Percentiles rank a stretch among this genome's conserved stretches.
phyloP scores from a whole-genome alignment of 2,113 vertebrate species.

The Scolopax mira region DNA sequence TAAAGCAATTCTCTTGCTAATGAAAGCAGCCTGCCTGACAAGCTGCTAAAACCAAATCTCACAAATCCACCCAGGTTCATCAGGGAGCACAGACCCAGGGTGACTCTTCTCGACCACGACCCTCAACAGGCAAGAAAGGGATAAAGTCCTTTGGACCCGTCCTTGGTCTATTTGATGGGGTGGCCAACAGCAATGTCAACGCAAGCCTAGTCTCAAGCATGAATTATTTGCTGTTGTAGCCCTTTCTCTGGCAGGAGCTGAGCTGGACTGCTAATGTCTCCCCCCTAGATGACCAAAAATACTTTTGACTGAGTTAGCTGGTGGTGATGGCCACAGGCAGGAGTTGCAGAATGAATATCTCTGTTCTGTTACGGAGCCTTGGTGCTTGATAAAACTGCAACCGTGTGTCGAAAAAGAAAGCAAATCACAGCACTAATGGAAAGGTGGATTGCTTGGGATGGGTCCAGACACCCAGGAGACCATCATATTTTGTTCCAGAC shows the following conservation, averaged over 20 bases:
- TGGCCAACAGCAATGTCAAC: not conserved
- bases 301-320: not conserved
- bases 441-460: not conserved
- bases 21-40: not conserved
- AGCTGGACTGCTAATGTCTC: not conserved
- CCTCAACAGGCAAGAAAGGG: not conserved
- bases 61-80: not conserved
- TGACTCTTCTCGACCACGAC: not conserved
- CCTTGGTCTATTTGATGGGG: not conserved
- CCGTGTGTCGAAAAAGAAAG: not conserved
- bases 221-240: not conserved
- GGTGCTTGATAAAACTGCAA: not conserved
- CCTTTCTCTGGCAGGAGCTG: not conserved
- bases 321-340: not conserved
- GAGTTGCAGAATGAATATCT: not conserved
- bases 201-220: not conserved
- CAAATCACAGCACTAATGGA: not conserved
- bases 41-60: not conserved
- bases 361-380: not conserved
- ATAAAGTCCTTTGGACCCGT: not conserved
- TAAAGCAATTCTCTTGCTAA: not conserved
- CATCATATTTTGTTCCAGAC: not conserved
- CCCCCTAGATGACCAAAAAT: not conserved
- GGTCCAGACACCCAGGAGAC: not conserved
- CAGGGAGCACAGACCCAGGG: not conserved